Evolutionary conservation across 1,140 invertebrate species (phyloP).

Genomic region (Latrodectus geometricus): DNA sequence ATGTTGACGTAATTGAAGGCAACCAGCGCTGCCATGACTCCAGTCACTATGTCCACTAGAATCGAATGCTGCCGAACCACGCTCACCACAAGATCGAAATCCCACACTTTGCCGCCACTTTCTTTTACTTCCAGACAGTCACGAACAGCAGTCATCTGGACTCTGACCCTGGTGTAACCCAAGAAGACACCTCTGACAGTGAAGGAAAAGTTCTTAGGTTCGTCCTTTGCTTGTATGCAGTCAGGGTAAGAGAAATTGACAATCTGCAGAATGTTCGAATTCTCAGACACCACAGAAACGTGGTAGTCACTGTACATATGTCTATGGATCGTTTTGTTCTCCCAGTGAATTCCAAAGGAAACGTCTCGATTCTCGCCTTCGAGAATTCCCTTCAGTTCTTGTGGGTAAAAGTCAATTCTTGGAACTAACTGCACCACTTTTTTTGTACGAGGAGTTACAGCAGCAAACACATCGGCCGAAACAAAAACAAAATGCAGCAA

Average conservation of each 20-base stretch:
- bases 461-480: too few relatives aligned
- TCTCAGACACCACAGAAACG: slow-evolving; percentile 15
- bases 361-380: slow-evolving; percentile 6
- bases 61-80: slow-evolving; percentile 22
- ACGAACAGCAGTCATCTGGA: not conserved
- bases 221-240: slow-evolving; percentile 53
- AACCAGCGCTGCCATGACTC: slow-evolving; percentile 81
- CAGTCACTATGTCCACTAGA: slow-evolving; percentile 76
- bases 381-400: slow-evolving; percentile 27
- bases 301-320: not conserved
- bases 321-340: not conserved
- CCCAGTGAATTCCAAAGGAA: slow-evolving; percentile 43
- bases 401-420: slow-evolving; percentile 36
- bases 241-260: slow-evolving; percentile 8
- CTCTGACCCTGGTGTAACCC: slow-evolving; percentile 70
- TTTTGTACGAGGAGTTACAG: too few relatives aligned
- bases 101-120: not conserved
- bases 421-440: too few relatives aligned
- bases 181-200: slow-evolving; percentile 76
- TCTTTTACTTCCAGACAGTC: not conserved
- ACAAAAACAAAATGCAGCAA: too few relatives aligned
- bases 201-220: slow-evolving; percentile 71
- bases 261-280: slow-evolving; percentile 20
- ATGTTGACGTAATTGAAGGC: slow-evolving; percentile 91
- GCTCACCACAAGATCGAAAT: slow-evolving; percentile 43